phyloP scores from a whole-genome alignment of 2,113 vertebrate species.

The Lophochroa leadbeateri region DNA sequence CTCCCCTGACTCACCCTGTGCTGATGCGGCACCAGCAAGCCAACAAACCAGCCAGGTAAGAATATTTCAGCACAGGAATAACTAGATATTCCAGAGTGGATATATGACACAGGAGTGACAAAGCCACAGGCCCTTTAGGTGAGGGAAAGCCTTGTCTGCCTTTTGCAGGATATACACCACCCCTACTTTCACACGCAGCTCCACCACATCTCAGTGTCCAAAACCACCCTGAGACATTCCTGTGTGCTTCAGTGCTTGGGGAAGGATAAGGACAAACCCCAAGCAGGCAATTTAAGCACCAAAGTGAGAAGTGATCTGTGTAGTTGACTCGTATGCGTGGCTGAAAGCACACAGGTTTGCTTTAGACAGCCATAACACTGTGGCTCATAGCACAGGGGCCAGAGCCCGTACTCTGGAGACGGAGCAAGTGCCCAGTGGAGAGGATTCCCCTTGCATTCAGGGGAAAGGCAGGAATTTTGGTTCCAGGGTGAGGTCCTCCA shows the following conservation, averaged over 20 bases:
- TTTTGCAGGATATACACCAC: fast-evolving
- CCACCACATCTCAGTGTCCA: not conserved
- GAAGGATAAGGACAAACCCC: not conserved
- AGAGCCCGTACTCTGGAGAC: not conserved
- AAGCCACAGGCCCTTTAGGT: not conserved
- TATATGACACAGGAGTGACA: not conserved
- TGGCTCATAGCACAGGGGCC: not conserved
- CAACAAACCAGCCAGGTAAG: conserved; percentile 46
- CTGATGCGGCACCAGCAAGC: not conserved
- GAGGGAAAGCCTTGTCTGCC: not conserved
- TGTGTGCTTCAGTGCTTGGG: not conserved
- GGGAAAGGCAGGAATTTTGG: not conserved
- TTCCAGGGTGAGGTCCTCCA: not conserved
- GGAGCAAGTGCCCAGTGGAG: not conserved
- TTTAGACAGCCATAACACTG: fast-evolving
- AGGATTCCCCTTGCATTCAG: not conserved
- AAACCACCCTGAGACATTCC: not conserved
- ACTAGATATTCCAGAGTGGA: not conserved
- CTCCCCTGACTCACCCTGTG: conserved; percentile 17
- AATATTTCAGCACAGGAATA: not conserved
- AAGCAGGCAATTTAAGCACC: not conserved
- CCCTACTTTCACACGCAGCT: not conserved
- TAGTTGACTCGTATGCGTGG: fast-evolving
- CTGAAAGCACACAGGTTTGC: not conserved
- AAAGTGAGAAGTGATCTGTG: not conserved